A percentile compares a stretch with the other conserved stretches of the same genome.
phyloP scores from a whole-genome alignment of 2,113 vertebrate genomes.

The Caranx melampygus region DNA sequence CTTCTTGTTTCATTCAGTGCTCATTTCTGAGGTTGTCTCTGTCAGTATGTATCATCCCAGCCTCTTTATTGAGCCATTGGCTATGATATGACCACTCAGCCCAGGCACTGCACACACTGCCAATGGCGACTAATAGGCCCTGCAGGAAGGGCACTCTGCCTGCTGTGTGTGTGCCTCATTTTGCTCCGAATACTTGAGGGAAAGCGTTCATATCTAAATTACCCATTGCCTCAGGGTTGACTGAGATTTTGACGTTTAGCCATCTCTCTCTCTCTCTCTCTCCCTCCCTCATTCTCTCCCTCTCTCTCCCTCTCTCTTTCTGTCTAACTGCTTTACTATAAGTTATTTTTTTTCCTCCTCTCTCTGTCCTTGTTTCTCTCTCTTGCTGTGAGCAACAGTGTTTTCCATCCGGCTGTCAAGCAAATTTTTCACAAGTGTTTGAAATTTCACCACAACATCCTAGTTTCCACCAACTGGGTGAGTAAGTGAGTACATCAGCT shows the following conservation, averaged over 20 bases:
- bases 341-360: background rate
- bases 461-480: background rate
- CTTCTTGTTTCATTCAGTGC: background rate
- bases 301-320: background rate
- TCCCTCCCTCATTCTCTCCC: conserved; percentile 14
- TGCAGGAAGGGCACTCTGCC: conserved; percentile 56
- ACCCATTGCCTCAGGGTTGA: conserved; percentile 57
- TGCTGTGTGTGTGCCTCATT: conserved; percentile 40
- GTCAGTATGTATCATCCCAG: conserved; percentile 13
- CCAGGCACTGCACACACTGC: conserved; percentile 28
- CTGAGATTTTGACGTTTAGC: conserved; percentile 65
- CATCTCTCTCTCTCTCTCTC: conserved; percentile 15
- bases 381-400: conserved; percentile 11
- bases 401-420: conserved; percentile 35
- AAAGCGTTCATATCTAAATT: conserved; percentile 63
- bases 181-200: conserved; percentile 44
- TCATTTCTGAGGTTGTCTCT: conserved; percentile 22
- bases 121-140: conserved; percentile 54
- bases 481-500: background rate
- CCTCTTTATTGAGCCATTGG: conserved; percentile 42
- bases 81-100: conserved; percentile 24
- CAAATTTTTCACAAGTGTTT: conserved; percentile 11
- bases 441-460: conserved; percentile 5
- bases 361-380: conserved; percentile 1
- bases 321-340: conserved; percentile 7